Evolutionary conservation across 2,888 invertebrate species (phyloP).

Genomic region (Cheilosia impressa): DNA sequence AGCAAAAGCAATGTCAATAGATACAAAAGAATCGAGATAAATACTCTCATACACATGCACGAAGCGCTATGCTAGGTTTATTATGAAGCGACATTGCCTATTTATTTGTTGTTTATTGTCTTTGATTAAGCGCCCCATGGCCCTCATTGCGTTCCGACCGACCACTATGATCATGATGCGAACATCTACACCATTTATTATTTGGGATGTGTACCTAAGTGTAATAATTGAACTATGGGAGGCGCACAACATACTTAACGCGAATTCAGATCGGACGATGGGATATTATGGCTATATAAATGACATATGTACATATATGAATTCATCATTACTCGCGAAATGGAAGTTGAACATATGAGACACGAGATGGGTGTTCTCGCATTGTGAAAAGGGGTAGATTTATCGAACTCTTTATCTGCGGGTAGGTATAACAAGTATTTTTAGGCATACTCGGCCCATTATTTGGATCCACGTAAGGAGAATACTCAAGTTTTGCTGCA

Average conservation of each 20-base stretch:
- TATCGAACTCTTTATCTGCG: neutral
- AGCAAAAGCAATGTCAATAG: slow-evolving; percentile 50
- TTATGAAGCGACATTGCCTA: slow-evolving; percentile 14
- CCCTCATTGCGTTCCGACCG: slow-evolving; percentile 52
- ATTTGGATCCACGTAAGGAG: neutral
- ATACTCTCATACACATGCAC: slow-evolving; percentile 18
- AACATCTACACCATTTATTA: slow-evolving; percentile 37
- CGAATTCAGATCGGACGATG: slow-evolving; percentile 17
- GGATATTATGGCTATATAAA: neutral
- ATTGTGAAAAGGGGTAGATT: slow-evolving; percentile 34
- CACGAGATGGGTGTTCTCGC: no score
- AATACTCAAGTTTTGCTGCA: no score
- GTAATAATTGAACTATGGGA: slow-evolving; percentile 52
- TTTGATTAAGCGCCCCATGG: slow-evolving; percentile 58
- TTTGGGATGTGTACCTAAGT: slow-evolving; percentile 21
- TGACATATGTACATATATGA: slow-evolving; percentile 22
- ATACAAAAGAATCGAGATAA: slow-evolving; percentile 39
- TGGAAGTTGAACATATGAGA: neutral
- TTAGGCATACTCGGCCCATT: neutral
- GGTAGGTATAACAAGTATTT: neutral
- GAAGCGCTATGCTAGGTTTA: no score
- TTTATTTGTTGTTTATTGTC: slow-evolving; percentile 44
- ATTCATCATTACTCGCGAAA: slow-evolving; percentile 27
- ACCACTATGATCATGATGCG: slow-evolving; percentile 44
- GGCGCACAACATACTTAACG: slow-evolving; percentile 30